phyloP scores from a whole-genome alignment of 2,888 invertebrate genomes.

The Blastobasis lacticolella region DNA sequence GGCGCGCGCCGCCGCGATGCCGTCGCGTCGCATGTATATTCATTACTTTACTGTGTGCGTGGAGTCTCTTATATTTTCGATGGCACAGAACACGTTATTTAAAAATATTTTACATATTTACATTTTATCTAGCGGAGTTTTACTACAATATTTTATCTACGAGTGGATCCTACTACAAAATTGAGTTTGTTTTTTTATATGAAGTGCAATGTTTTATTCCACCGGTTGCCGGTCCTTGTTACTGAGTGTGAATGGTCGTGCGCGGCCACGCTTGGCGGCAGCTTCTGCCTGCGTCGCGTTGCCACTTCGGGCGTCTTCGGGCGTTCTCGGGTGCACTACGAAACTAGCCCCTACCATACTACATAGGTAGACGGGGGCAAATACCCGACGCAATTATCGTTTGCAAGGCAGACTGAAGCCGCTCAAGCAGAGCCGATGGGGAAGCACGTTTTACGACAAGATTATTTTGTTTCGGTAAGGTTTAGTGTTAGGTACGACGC shows the following conservation, averaged over 20 bases:
- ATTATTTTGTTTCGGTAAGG: conserved; percentile 50
- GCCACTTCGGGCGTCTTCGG: too few relatives aligned
- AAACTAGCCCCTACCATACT: too few relatives aligned
- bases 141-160: conserved; percentile 72
- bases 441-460: conserved; percentile 65
- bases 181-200: conserved; percentile 71
- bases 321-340: too few relatives aligned
- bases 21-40: conserved; percentile 37
- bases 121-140: conserved; percentile 72
- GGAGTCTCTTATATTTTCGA: conserved; percentile 71
- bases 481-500: conserved; percentile 41
- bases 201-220: conserved; percentile 72
- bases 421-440: conserved; percentile 47
- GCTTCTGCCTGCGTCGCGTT: conserved; percentile 31
- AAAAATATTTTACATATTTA: conserved; percentile 72
- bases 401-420: conserved; percentile 22
- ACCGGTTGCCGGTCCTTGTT: conserved; percentile 70
- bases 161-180: conserved; percentile 73
- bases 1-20: conserved; percentile 18
- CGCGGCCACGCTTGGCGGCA: conserved; percentile 47
- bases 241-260: conserved; percentile 49
- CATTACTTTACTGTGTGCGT: conserved; percentile 62
- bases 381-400: conserved; percentile 6
- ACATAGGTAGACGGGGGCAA: neutral
- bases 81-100: conserved; percentile 70